These are phyloP conservation scores for Yponomeuta sedellus DNA, from an alignment of 2,888 invertebrate genomes.

Conservation along the genomic window DNA sequence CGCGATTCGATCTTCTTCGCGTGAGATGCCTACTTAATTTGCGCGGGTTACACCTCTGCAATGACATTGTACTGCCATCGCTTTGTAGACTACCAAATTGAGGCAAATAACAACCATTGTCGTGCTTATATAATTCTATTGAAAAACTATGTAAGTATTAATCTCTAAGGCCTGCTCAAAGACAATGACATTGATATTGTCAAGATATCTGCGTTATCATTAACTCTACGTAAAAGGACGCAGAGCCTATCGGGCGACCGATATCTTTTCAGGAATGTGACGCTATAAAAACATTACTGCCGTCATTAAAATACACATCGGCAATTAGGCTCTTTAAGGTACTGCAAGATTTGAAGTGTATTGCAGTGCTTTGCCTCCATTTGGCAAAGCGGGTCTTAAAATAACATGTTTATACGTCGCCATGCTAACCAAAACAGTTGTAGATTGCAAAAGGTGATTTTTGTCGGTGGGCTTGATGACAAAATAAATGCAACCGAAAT, in stretches of 20 bases:
- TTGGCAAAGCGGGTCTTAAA: background rate
- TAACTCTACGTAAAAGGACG: background rate
- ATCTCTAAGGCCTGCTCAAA: no score
- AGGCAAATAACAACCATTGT: no score
- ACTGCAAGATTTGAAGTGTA: background rate
- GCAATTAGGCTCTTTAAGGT: background rate
- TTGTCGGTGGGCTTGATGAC: background rate
- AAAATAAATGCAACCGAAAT: background rate
- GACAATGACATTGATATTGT: background rate
- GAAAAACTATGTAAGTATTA: no score
- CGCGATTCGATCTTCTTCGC: no score
- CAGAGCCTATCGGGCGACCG: background rate
- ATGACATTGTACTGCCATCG: no score
- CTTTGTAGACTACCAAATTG: no score
- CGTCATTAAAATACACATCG: background rate
- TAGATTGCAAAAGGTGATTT: background rate
- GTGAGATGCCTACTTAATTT: no score
- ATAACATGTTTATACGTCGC: background rate
- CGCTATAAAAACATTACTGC: background rate
- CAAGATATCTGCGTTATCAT: background rate
- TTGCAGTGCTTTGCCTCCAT: background rate
- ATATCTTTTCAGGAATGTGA: slow-evolving; percentile 4
- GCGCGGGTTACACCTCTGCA: no score
- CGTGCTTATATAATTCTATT: no score
- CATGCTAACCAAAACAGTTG: background rate